These are phyloP conservation scores for Falco punctatus DNA, from an alignment of 2,113 vertebrate genomes.

Conservation along the genomic window DNA sequence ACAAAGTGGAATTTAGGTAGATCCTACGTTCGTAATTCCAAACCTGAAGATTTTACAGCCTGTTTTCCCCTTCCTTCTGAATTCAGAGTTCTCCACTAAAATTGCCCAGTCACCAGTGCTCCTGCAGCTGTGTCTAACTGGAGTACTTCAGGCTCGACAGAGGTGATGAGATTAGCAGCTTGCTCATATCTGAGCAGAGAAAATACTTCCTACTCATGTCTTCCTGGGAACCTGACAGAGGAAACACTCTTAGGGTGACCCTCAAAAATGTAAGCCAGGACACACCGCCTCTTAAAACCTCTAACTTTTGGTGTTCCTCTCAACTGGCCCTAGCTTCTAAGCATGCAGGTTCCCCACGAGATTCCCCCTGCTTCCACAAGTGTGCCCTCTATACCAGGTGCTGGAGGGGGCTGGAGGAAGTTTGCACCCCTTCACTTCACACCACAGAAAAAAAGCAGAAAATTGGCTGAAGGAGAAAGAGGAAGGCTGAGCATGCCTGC, in stretches of 20 bases:
- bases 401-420: background rate
- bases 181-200: background rate
- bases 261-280: background rate
- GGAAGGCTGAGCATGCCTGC: background rate
- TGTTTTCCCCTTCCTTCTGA: background rate
- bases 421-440: background rate
- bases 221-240: background rate
- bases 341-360: background rate
- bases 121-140: background rate
- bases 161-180: background rate
- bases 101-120: background rate
- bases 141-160: background rate
- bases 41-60: background rate
- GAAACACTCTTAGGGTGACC: background rate
- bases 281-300: background rate
- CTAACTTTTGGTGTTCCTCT: background rate
- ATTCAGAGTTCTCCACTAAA: background rate
- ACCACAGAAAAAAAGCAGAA: background rate
- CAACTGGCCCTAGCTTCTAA: background rate
- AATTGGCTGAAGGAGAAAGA: background rate
- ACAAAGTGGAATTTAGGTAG: background rate
- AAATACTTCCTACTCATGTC: background rate
- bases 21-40: background rate
- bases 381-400: accelerated
- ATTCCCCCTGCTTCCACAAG: background rate